phyloP scores from a whole-genome alignment of 2,888 invertebrate species.

The Tribolium freemani region DNA sequence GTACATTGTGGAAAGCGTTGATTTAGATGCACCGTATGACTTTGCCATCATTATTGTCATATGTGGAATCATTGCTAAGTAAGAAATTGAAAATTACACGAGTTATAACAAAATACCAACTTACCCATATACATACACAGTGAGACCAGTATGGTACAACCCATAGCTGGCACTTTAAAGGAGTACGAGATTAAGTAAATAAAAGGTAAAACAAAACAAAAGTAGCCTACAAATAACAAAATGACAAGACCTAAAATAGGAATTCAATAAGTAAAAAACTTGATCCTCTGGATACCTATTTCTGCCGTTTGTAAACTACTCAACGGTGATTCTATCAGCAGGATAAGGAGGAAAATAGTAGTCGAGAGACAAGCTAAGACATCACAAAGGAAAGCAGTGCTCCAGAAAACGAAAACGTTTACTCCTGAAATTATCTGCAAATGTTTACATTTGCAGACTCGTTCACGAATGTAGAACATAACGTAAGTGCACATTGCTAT shows the following conservation, averaged over 20 bases:
- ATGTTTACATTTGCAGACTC: constrained; percentile 74
- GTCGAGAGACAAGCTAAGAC: constrained; percentile 73
- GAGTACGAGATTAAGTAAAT: too few relatives aligned
- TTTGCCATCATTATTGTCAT: too few relatives aligned
- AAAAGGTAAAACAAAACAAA: neutral
- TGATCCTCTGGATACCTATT: neutral
- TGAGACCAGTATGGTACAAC: too few relatives aligned
- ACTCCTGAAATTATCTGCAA: constrained; percentile 78
- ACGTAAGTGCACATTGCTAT: constrained; percentile 74
- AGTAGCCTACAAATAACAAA: neutral
- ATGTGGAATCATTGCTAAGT: too few relatives aligned
- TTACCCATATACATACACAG: too few relatives aligned
- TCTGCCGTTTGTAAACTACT: neutral
- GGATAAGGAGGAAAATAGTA: constrained; percentile 48
- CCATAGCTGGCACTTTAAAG: too few relatives aligned
- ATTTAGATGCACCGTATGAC: too few relatives aligned
- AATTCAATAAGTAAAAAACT: neutral
- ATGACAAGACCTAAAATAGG: neutral
- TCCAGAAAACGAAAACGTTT: constrained; percentile 75
- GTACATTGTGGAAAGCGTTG: too few relatives aligned
- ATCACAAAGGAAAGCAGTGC: constrained; percentile 75
- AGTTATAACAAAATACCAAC: too few relatives aligned
- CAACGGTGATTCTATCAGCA: too few relatives aligned
- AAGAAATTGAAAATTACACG: too few relatives aligned
- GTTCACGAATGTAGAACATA: constrained; percentile 73